Evolutionary conservation across 1,140 invertebrate genomes (phyloP).

Genomic region (Theocolax elegans): DNA sequence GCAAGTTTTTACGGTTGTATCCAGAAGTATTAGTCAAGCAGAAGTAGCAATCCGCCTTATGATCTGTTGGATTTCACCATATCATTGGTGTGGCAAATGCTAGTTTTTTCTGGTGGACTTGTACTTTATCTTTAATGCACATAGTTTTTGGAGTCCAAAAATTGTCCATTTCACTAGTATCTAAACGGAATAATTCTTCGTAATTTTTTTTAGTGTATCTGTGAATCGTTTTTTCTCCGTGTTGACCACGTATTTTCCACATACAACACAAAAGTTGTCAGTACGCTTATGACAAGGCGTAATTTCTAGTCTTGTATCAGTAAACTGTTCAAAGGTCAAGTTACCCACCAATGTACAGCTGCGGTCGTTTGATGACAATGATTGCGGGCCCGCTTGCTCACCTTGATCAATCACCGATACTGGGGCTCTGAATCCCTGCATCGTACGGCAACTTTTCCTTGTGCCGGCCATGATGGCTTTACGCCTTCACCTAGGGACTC

Average conservation of each 20-base stretch:
- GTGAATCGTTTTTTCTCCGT: constrained; percentile 6
- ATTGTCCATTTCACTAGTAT: constrained; percentile 10
- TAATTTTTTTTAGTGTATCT: constrained; percentile 20
- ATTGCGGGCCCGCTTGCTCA: too few relatives aligned
- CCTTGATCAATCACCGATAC: too few relatives aligned
- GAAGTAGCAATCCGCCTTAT: constrained; percentile 44
- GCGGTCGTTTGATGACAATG: too few relatives aligned
- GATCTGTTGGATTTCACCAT: constrained; percentile 42
- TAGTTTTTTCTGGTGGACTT: constrained; percentile 22
- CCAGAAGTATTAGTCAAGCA: constrained; percentile 37
- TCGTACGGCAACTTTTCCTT: not conserved
- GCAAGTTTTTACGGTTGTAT: constrained; percentile 31
- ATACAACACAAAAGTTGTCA: constrained; percentile 16
- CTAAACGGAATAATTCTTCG: constrained; percentile 3
- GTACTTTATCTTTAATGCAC: constrained; percentile 1
- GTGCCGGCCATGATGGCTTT: constrained; percentile 6
- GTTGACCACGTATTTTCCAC: constrained; percentile 16
- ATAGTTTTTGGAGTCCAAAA: constrained; percentile 3
- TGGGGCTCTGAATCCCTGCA: too few relatives aligned
- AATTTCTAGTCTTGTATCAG: not conserved
- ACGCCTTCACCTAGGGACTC: constrained; percentile 6
- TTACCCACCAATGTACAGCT: too few relatives aligned
- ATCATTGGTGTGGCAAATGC: constrained; percentile 45
- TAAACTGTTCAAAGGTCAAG: constrained; percentile 11
- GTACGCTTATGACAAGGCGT: not conserved